Percentiles rank a stretch among this genome's conserved stretches.
Evolutionary conservation across 2,113 vertebrate species (phyloP).

Genomic region (Petrocephalus microphthalmus): DNA sequence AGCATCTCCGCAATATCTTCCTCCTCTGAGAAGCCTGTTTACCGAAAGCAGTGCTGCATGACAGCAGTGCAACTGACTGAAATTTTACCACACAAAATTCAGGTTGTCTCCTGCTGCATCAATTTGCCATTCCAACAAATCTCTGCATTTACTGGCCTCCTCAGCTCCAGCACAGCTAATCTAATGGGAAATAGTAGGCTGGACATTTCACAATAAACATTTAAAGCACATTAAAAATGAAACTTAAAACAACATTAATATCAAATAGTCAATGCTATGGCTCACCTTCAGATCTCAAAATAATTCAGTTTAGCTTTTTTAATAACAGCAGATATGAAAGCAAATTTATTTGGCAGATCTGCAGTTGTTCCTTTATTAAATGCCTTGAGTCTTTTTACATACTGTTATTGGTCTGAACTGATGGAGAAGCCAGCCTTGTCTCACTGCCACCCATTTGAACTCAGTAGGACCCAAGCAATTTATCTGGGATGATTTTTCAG

Average conservation of each 20-base stretch:
- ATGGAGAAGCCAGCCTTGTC: not conserved
- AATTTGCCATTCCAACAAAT: not conserved
- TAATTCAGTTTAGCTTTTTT: not conserved
- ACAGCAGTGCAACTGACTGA: not conserved
- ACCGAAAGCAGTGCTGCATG: not conserved
- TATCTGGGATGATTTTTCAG: not conserved
- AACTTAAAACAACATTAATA: not conserved
- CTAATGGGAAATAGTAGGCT: not conserved
- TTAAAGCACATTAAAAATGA: not conserved
- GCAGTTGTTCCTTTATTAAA: not conserved
- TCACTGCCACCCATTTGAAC: not conserved
- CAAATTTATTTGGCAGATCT: conserved; percentile 6
- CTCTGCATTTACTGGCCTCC: not conserved
- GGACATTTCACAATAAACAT: not conserved
- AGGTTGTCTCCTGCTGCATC: not conserved
- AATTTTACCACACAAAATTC: not conserved
- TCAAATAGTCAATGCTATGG: not conserved
- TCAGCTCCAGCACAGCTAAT: not conserved
- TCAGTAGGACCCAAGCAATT: not conserved
- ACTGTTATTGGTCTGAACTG: not conserved
- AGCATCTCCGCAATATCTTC: not conserved
- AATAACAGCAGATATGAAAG: conserved; percentile 7
- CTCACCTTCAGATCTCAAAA: not conserved
- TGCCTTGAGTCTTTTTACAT: conserved; percentile 3
- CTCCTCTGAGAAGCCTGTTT: not conserved